Percentiles rank a stretch among this genome's conserved stretches.
phyloP scores from a whole-genome alignment of 2,888 invertebrate species.

The Agelastica alni region DNA sequence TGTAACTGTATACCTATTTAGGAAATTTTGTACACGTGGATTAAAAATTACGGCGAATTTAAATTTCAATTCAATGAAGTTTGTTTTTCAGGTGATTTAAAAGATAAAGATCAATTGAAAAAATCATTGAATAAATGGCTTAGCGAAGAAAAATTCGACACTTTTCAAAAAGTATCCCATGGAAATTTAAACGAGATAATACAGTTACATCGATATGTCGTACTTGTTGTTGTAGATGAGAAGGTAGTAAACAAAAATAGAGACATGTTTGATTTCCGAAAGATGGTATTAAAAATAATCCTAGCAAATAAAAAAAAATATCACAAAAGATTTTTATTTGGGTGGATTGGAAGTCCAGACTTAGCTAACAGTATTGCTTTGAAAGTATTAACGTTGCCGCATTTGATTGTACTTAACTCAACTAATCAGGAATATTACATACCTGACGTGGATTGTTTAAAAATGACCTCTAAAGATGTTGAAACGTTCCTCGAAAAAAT shows the following conservation, averaged over 20 bases:
- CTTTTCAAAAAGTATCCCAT: constrained; percentile 84
- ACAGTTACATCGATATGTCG: constrained; percentile 82
- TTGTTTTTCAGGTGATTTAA: too few relatives aligned
- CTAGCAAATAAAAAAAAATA: constrained; percentile 72
- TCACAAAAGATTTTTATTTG: constrained; percentile 85
- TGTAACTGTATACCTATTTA: too few relatives aligned
- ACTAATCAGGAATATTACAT: constrained; percentile 90
- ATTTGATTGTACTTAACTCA: constrained; percentile 82
- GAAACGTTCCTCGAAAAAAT: constrained; percentile 77
- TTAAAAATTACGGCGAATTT: too few relatives aligned
- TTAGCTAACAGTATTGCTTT: constrained; percentile 93
- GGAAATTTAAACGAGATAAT: constrained; percentile 83
- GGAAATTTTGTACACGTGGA: too few relatives aligned
- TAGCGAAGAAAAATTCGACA: constrained; percentile 84
- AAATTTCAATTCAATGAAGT: too few relatives aligned
- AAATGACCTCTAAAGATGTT: constrained; percentile 64
- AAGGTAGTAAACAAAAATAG: constrained; percentile 82
- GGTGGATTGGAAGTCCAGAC: constrained; percentile 90
- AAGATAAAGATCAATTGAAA: constrained; percentile 62
- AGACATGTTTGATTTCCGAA: constrained; percentile 75
- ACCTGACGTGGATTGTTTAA: constrained; percentile 62
- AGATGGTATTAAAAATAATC: constrained; percentile 69
- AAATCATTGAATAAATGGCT: constrained; percentile 82
- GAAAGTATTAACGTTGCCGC: constrained; percentile 53
- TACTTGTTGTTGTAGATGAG: constrained; percentile 85